Percentiles rank a stretch among this genome's conserved stretches.
Evolutionary conservation across 2,797 vertebrate species (phyloP).

Genomic region (Danio tinwini): DNA sequence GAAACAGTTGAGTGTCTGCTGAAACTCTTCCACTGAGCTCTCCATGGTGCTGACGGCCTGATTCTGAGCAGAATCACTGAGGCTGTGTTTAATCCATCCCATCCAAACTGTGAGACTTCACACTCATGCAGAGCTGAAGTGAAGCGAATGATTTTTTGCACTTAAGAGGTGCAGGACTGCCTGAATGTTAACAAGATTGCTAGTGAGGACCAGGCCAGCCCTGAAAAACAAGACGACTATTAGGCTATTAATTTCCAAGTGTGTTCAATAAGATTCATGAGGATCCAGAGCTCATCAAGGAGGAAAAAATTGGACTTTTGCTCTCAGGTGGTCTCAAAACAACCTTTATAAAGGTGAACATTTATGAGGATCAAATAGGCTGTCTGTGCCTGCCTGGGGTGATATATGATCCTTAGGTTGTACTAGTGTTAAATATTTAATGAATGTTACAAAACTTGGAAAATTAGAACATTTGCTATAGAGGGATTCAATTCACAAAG

Average conservation of each 20-base stretch:
- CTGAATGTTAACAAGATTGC: slow-evolving; percentile 68
- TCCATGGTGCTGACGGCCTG: slow-evolving; percentile 82
- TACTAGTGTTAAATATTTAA: slow-evolving; percentile 21
- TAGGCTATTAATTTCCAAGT: background rate
- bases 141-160: slow-evolving; percentile 65
- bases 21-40: slow-evolving; percentile 66
- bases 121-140: slow-evolving; percentile 63
- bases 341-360: background rate
- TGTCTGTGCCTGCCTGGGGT: background rate
- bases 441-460: background rate
- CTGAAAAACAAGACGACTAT: background rate
- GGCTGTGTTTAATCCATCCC: slow-evolving; percentile 60
- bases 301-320: background rate
- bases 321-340: background rate
- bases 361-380: background rate
- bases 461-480: background rate
- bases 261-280: slow-evolving; percentile 16
- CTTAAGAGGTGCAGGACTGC: slow-evolving; percentile 58
- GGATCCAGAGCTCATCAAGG: background rate
- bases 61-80: slow-evolving; percentile 67
- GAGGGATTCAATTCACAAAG: background rate
- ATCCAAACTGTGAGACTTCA: slow-evolving; percentile 65
- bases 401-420: background rate
- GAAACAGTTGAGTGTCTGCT: slow-evolving; percentile 17
- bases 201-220: slow-evolving; percentile 43